Conservation (phyloP, 64 coral and sea anemone genomes). For the Hydrozoanthus tunicans region DNA sequence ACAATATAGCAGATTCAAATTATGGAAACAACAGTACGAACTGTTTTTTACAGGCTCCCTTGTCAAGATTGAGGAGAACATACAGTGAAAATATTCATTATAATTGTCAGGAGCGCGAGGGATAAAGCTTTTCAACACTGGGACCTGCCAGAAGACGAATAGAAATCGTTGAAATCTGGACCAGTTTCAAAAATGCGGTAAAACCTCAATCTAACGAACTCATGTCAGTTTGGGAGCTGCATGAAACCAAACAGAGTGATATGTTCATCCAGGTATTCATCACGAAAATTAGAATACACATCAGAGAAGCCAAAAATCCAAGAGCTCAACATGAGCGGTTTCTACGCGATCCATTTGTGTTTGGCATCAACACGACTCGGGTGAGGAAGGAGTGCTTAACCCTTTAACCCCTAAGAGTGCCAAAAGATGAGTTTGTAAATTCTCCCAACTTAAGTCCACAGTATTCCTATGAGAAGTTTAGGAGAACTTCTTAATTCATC, state of each 20-base stretch:
- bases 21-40: slow-evolving; percentile 64
- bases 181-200: slow-evolving; percentile 54
- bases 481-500: no score
- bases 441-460: no score
- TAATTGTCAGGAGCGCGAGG: slow-evolving; percentile 52
- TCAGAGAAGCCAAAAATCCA: slow-evolving; percentile 49
- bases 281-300: slow-evolving; percentile 40
- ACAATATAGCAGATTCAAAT: slow-evolving; percentile 42
- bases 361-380: slow-evolving; percentile 53
- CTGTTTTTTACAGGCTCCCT: slow-evolving; percentile 52
- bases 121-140: slow-evolving; percentile 66
- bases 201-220: slow-evolving; percentile 71
- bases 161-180: slow-evolving; percentile 60
- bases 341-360: slow-evolving; percentile 54
- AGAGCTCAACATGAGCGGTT: slow-evolving; percentile 44
- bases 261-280: slow-evolving; percentile 49
- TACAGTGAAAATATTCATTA: slow-evolving; percentile 47
- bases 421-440: no score
- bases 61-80: slow-evolving; percentile 59
- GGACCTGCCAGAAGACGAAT: slow-evolving; percentile 55
- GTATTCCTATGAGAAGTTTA: no score
- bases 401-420: no score
- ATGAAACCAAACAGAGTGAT: slow-evolving; percentile 54
- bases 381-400: slow-evolving; percentile 56
- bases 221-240: slow-evolving; percentile 53